A percentile compares a stretch with the other conserved stretches of the same genome.
phyloP scores from a whole-genome alignment of 2,113 vertebrate species.

The Pomatorhinus ruficollis region DNA sequence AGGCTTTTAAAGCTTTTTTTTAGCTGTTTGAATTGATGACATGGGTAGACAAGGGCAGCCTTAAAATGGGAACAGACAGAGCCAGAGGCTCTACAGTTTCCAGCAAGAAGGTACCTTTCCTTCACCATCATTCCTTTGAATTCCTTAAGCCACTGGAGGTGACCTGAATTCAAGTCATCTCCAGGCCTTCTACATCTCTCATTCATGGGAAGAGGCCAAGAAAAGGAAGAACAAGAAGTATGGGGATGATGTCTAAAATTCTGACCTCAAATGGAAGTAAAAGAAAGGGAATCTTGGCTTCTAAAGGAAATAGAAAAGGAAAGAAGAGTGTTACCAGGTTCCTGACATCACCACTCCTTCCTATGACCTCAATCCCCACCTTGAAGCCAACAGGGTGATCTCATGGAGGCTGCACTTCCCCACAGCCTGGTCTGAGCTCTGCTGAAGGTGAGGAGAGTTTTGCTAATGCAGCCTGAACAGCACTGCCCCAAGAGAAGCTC shows the following conservation, averaged over 20 bases:
- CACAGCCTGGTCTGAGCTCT: neutral
- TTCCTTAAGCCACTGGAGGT: neutral
- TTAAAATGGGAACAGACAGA: neutral
- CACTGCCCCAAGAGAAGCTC: neutral
- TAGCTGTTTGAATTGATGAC: neutral
- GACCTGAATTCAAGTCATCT: neutral
- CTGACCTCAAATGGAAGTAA: neutral
- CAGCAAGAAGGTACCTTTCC: neutral
- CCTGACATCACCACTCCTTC: neutral
- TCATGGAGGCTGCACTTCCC: rapidly evolving
- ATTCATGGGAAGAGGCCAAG: neutral
- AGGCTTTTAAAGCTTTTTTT: neutral
- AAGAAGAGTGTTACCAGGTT: neutral
- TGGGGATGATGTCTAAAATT: neutral
- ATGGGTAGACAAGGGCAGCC: neutral
- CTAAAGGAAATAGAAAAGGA: neutral
- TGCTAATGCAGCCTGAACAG: neutral
- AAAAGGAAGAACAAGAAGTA: neutral
- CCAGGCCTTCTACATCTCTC: neutral
- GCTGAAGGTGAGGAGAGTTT: neutral
- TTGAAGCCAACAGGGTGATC: neutral
- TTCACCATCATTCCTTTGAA: neutral
- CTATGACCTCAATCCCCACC: neutral
- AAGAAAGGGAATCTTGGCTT: neutral
- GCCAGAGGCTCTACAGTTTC: neutral